Evolutionary conservation across 92 coral and sea anemone species (phyloP).

Genomic region (Phenganax stokvisi): DNA sequence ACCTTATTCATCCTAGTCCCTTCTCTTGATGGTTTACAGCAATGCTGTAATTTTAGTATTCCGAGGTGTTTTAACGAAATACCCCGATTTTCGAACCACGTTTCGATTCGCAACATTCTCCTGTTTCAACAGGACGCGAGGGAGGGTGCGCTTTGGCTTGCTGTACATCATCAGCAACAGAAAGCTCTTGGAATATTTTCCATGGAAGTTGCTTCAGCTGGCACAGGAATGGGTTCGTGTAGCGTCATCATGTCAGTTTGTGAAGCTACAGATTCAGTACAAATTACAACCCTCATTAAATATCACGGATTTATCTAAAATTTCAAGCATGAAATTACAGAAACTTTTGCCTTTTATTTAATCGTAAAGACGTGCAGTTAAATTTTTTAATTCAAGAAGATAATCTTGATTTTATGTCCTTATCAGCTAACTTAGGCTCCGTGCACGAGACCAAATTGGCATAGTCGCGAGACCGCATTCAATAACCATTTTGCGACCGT

Average conservation of each 20-base stretch:
- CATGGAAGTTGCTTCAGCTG: conserved; percentile 94
- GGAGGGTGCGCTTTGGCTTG: conserved; percentile 94
- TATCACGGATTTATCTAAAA: too few species aligned
- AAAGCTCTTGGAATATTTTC: conserved; percentile 84
- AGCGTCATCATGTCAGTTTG: not conserved
- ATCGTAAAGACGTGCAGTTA: too few species aligned
- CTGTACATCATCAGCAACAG: conserved; percentile 90
- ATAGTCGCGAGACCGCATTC: too few species aligned
- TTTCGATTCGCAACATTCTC: not conserved
- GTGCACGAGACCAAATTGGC: too few species aligned
- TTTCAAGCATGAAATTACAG: too few species aligned
- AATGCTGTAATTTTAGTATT: not conserved
- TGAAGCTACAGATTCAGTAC: not conserved
- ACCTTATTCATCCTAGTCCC: too few species aligned
- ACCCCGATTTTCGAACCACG: not conserved
- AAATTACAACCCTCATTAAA: not conserved
- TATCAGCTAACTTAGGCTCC: too few species aligned
- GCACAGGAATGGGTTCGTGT: conserved; percentile 93
- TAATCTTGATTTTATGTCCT: too few species aligned
- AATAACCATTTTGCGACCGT: too few species aligned
- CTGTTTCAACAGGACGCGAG: conserved; percentile 61
- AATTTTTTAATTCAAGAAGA: too few species aligned
- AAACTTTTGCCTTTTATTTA: too few species aligned
- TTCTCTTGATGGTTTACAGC: too few species aligned
- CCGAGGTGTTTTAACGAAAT: not conserved